Evolutionary conservation across 2,113 vertebrate genomes (phyloP).

Genomic region (Osmerus mordax): DNA sequence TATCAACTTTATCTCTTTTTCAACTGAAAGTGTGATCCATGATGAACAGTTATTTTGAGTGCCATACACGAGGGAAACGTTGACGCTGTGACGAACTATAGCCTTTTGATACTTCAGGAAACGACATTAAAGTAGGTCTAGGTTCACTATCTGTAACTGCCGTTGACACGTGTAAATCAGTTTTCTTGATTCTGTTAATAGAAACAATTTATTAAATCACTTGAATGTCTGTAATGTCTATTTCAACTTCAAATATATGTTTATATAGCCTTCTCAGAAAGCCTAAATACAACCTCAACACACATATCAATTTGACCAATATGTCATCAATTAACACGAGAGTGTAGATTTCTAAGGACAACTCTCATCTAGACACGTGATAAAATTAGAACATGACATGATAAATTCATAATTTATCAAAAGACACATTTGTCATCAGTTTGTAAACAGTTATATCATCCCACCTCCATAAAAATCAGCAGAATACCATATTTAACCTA

Average conservation of each 20-base stretch:
- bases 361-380: too few species aligned
- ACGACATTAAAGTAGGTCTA: neutral
- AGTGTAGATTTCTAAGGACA: too few species aligned
- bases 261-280: neutral
- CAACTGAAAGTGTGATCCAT: slow-evolving; percentile 37
- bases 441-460: too few species aligned
- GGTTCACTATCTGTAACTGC: too few species aligned
- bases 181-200: too few species aligned
- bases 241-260: neutral
- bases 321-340: neutral
- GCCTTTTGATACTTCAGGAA: neutral
- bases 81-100: neutral
- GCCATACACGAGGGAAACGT: neutral
- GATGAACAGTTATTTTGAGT: slow-evolving; percentile 9
- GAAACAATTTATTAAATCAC: neutral
- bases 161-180: too few species aligned
- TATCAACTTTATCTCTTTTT: neutral
- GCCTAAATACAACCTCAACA: neutral
- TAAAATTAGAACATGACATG: too few species aligned
- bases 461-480: too few species aligned
- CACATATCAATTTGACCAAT: neutral
- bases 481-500: too few species aligned
- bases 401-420: too few species aligned
- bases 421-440: too few species aligned
- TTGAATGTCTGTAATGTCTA: neutral